Evolutionary conservation across 2,888 invertebrate genomes (phyloP), one percentile per base, ranked within the genome.

Genomic region (Slavum lentiscoides): DNA sequence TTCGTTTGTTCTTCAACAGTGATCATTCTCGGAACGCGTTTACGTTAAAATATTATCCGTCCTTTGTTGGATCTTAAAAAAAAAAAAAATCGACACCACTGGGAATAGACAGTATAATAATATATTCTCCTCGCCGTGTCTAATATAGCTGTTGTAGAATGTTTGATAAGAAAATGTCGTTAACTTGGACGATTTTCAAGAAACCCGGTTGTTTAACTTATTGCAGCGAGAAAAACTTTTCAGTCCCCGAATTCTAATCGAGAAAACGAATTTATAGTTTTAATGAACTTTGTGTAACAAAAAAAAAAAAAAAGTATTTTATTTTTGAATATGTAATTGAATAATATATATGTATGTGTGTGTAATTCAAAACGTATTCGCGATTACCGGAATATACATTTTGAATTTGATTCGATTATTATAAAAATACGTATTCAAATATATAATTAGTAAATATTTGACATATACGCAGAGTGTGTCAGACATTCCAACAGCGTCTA

Each of bases 181-280:
- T 69, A 55, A 69, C 55, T 69, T n/a, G 53, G 55, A 53, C 30
- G 55, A 30, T 69, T 55, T 69, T 69, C 53, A 69, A 69, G 53
- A 69, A 69, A 69, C 55, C 19, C 11, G 1, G 30, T 69, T 69
- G 9, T 17, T 30, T 55, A 69, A 69, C 53, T 23, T 53, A 53
- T 23, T 68, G 5, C 43, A 43, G 55, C 30, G 3, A 2, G 19
- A 49, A 55, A 43, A 55, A 69, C 23, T 69, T 69, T 30, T 4
- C 30, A 69, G 19, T n/a, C n/a, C 13, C 30, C 2, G 19, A 69
- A 30, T 11, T 55, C 19, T 19, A 69, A 37, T 69, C 49, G 23
- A 49, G 15, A 37, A 69, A 69, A 69, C 6, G n/a, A 8, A 43
- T 49, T 55, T 69, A 53, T 19, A 61, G 49, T 19, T 19, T 53